phyloP scores from a whole-genome alignment of 2,888 invertebrate species.

The Petrolisthes manimaculis region DNA sequence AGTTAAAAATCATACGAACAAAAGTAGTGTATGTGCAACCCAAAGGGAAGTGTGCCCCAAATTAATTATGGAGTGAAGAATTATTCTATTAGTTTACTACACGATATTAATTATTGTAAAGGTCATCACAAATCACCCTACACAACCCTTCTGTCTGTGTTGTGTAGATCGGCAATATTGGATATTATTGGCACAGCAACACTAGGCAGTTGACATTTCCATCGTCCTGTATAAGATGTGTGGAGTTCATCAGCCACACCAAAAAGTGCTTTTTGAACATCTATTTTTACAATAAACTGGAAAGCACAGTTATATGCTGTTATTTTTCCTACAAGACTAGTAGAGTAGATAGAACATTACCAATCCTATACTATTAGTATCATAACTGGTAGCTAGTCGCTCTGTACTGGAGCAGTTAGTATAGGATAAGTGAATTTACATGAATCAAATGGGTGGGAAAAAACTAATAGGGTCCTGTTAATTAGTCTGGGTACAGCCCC shows the following conservation, averaged over 20 bases:
- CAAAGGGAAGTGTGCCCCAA: neutral
- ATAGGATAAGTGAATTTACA: no score
- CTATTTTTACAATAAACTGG: constrained; percentile 61
- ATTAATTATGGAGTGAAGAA: neutral
- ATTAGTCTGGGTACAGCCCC: no score
- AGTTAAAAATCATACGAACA: neutral
- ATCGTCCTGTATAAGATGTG: constrained; percentile 22
- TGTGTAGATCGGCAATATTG: constrained; percentile 38
- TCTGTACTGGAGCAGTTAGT: no score
- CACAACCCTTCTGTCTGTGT: constrained; percentile 37
- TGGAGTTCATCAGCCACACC: constrained; percentile 52
- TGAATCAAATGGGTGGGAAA: no score
- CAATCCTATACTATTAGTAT: no score
- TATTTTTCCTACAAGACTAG: neutral
- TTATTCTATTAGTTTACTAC: neutral
- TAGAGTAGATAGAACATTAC: no score
- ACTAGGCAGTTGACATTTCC: constrained; percentile 41
- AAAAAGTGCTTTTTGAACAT: constrained; percentile 58
- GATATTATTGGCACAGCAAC: constrained; percentile 41
- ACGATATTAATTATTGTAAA: neutral
- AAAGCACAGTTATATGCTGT: constrained; percentile 31
- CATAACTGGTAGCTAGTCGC: no score
- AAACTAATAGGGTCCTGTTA: no score
- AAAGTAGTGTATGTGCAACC: neutral
- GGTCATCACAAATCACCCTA: neutral